Percentiles rank a stretch among this genome's conserved stretches.
Conservation (phyloP, 2,113 vertebrate species). For the Geococcyx californianus region DNA sequence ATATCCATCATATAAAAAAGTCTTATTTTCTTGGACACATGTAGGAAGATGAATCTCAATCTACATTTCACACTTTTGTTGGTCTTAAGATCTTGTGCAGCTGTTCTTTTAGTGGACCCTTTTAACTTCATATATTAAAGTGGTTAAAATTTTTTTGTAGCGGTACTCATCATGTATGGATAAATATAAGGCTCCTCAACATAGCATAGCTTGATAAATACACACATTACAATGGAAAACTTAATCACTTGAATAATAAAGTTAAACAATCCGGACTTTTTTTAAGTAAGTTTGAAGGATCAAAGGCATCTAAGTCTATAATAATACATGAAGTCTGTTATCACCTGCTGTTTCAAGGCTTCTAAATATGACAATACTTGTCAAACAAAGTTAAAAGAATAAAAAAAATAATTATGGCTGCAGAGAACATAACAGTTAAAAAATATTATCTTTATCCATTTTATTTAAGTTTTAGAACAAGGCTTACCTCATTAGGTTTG, state of each 20-base stretch:
- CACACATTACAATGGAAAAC: neutral
- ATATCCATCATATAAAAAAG: rapidly evolving
- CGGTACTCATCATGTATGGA: neutral
- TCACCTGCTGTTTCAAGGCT: neutral
- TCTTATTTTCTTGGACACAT: neutral
- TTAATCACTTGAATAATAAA: neutral
- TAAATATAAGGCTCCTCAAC: neutral
- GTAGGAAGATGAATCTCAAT: neutral
- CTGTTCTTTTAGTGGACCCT: neutral
- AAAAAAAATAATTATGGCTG: neutral
- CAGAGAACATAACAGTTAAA: neutral
- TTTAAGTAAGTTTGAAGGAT: neutral
- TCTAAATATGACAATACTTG: neutral
- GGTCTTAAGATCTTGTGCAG: neutral
- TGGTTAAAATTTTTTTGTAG: neutral
- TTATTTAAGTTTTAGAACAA: neutral
- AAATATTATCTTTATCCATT: neutral
- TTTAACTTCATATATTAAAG: neutral
- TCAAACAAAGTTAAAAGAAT: neutral
- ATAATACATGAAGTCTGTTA: neutral
- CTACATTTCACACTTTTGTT: neutral
- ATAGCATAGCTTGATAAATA: neutral
- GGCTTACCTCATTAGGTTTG: neutral
- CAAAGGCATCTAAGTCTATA: neutral
- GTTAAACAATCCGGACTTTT: neutral